A percentile compares a stretch with the other conserved stretches of the same genome.
phyloP scores from a whole-genome alignment of 2,113 vertebrate genomes.

The Tonatia bakeri region DNA sequence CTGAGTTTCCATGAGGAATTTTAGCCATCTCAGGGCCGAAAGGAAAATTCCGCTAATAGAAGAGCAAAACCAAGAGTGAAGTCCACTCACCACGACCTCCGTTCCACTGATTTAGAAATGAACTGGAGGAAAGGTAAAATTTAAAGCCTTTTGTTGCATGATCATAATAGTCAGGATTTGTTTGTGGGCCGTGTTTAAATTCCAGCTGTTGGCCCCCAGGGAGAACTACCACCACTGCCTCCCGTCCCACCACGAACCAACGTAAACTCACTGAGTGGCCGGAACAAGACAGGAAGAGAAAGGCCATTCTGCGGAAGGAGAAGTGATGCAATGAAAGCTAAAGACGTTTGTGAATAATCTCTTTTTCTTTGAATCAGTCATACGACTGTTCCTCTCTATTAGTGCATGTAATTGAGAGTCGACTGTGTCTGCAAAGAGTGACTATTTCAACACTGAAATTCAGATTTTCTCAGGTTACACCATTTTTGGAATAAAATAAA shows the following conservation, averaged over 20 bases:
- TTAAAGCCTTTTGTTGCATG: neutral
- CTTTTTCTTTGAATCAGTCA: constrained; percentile 50
- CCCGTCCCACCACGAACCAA: neutral
- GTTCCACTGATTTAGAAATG: neutral
- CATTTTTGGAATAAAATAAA: constrained; percentile 20
- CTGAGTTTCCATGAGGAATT: neutral
- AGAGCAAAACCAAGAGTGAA: neutral
- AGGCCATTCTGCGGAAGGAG: neutral
- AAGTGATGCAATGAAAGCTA: constrained; percentile 33
- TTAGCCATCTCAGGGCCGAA: neutral
- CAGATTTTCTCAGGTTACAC: constrained; percentile 35
- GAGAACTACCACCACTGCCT: neutral
- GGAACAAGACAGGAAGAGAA: neutral
- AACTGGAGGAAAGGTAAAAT: neutral
- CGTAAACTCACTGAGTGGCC: neutral
- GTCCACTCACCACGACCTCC: neutral
- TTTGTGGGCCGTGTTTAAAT: neutral
- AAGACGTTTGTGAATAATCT: constrained; percentile 57
- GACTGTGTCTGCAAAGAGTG: constrained; percentile 22
- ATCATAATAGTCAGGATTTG: neutral
- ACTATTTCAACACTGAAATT: constrained; percentile 44
- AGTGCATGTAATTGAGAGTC: constrained; percentile 53
- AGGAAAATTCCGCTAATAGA: neutral
- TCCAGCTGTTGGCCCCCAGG: neutral
- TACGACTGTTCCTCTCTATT: constrained; percentile 59